These are phyloP conservation scores for Plemyria rubiginata DNA, from an alignment of 2,888 invertebrate genomes.

Conservation along the genomic window DNA sequence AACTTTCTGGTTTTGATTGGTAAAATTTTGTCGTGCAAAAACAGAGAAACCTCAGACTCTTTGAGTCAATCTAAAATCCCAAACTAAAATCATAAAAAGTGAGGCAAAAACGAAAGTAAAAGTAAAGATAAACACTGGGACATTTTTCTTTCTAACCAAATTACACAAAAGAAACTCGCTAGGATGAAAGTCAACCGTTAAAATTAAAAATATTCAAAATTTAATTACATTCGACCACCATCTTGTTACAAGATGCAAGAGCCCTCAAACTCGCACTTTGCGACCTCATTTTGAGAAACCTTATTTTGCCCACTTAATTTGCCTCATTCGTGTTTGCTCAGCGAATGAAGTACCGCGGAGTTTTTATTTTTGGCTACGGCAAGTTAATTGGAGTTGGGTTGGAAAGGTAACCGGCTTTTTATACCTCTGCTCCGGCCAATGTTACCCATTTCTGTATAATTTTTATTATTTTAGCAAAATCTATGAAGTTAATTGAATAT, in stretches of 20 bases:
- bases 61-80: neutral
- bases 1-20: too few species aligned
- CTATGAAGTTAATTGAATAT: too few species aligned
- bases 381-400: slow-evolving; percentile 66
- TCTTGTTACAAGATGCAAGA: slow-evolving; percentile 64
- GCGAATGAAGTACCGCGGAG: slow-evolving; percentile 69
- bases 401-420: slow-evolving; percentile 12
- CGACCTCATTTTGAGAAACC: slow-evolving; percentile 76
- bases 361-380: slow-evolving; percentile 71
- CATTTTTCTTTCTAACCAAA: slow-evolving; percentile 53
- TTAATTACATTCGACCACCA: slow-evolving; percentile 68
- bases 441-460: neutral
- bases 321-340: slow-evolving; percentile 77
- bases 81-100: slow-evolving; percentile 8
- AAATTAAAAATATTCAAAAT: slow-evolving; percentile 69
- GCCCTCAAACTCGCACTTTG: slow-evolving; percentile 63
- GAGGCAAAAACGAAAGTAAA: slow-evolving; percentile 13
- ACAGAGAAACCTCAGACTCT: neutral
- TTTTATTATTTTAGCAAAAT: too few species aligned
- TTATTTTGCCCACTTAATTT: slow-evolving; percentile 83
- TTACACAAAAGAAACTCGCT: slow-evolving; percentile 50
- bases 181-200: slow-evolving; percentile 53
- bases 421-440: neutral
- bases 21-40: neutral
- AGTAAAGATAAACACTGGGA: slow-evolving; percentile 41